Base-by-base conservation (phyloP, 2,113 vertebrate genomes). In the Xerus inauris region DNA sequence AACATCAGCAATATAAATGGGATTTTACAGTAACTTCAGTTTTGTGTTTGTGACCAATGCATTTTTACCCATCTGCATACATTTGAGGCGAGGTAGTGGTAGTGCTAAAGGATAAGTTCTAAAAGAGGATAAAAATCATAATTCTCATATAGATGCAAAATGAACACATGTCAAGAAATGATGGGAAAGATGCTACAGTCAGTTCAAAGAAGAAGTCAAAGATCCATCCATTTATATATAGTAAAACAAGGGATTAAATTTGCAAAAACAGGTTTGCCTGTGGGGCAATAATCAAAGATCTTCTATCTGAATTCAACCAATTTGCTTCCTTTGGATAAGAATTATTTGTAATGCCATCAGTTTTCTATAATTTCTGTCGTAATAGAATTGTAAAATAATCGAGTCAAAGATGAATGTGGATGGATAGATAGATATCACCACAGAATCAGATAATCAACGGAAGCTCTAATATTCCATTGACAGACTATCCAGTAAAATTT, bases 131-230 rank as follows among this genome's bases (percentile, higher is more conserved):
- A 84, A 93, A 65, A 91, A 13, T 65, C 4, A 32, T 83, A 35
- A 49, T 11, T 94, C 79, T 83, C 30, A 28, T 49, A 14, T 26
- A 73, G 40, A 72, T 47, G 75, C 81, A 54, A 62, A 91, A 54
- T 79, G 42, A 71, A 40, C 22, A 45, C 30, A 16, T 62, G 47
- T 64, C 40, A 64, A 72, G 32, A 88, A 83, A 93, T 57, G 38
- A 5, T 47, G 11, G 35, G 47, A 54, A 87, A 79, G 22, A 91
- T 35, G 77, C 45, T 47, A 24, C 1, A 76, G 8, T 57, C 45
- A 49, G 35, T 89, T 94, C 38, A 72, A 62, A 96, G 32, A 62
- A 95, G n/a, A 91, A 92, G 26, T 81, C 64, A 76, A 64, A 91
- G 65, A 73, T 40, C 40, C 40, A 71, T 59, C 35, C 6, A 30